These are phyloP conservation scores for Tetragnatha montana DNA, from an alignment of 2,888 invertebrate species.

Conservation along the genomic window DNA sequence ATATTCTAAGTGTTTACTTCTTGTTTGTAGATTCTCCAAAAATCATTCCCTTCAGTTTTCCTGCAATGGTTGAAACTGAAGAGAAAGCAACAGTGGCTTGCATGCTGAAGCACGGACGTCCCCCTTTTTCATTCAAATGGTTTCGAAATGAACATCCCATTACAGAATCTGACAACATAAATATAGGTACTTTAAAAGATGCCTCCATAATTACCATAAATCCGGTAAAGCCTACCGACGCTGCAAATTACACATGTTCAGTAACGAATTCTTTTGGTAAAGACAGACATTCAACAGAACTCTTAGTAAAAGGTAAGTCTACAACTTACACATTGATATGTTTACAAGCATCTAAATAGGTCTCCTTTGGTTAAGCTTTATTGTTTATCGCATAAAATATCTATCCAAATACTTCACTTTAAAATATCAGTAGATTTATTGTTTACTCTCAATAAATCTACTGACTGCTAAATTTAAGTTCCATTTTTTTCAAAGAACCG, in stretches of 20 bases:
- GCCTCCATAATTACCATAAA: conserved; percentile 49
- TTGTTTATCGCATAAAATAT: too few relatives aligned
- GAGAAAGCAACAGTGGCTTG: conserved; percentile 54
- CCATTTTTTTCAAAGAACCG: too few relatives aligned
- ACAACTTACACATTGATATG: too few relatives aligned
- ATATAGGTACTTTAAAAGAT: conserved; percentile 37
- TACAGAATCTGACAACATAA: conserved; percentile 24
- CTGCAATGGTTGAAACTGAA: conserved; percentile 30
- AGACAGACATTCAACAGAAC: conserved; percentile 23
- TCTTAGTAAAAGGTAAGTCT: conserved; percentile 47
- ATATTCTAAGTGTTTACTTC: neutral
- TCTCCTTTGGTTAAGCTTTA: too few relatives aligned
- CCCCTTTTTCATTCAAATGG: conserved; percentile 49
- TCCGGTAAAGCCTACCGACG: conserved; percentile 22
- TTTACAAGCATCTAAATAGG: too few relatives aligned
- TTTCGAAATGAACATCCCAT: conserved; percentile 9
- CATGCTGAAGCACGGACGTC: conserved; percentile 39
- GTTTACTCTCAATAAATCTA: too few relatives aligned
- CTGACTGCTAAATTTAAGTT: too few relatives aligned
- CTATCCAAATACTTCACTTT: too few relatives aligned
- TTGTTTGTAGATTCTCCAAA: conserved; percentile 51
- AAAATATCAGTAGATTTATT: too few relatives aligned
- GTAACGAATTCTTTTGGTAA: conserved; percentile 36
- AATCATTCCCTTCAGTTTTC: conserved; percentile 61
- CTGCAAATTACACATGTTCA: conserved; percentile 60